Conservation (phyloP, 2,113 vertebrate species). For the Micronycteris hirsuta region DNA sequence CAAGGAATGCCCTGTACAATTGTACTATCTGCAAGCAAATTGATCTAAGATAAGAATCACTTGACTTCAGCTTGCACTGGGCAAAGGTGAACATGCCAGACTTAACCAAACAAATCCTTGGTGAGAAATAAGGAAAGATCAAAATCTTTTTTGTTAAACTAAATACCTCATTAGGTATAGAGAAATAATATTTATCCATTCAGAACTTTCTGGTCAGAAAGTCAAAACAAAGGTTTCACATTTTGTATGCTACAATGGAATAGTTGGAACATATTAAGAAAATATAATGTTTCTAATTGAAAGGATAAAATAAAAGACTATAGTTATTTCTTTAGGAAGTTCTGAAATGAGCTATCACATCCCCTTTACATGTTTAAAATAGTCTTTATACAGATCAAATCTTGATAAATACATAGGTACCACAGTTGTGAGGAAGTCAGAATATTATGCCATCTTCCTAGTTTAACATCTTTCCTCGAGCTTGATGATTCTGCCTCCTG, state of each 20-base stretch:
- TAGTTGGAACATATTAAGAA: not conserved
- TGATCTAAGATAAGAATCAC: not conserved
- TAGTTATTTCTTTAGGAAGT: not conserved
- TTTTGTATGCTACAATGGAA: not conserved
- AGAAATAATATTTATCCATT: not conserved
- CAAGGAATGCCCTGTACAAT: not conserved
- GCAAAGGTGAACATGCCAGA: not conserved
- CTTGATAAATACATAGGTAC: not conserved
- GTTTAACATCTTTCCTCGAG: not conserved
- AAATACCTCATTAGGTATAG: not conserved
- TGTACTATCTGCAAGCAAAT: not conserved
- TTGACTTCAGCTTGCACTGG: not conserved
- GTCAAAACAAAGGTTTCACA: not conserved
- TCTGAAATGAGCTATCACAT: not conserved
- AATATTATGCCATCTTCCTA: not conserved
- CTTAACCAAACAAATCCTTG: not conserved
- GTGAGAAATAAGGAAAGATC: not conserved
- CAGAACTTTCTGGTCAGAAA: not conserved
- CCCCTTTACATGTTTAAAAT: not conserved
- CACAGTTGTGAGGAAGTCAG: not conserved
- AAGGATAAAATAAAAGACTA: not conserved
- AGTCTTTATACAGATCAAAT: not conserved
- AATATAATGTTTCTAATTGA: not conserved
- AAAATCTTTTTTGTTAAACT: not conserved
- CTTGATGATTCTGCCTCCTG: not conserved